phyloP scores from a whole-genome alignment of 2,888 invertebrate genomes.

The Drosophila putrida region DNA sequence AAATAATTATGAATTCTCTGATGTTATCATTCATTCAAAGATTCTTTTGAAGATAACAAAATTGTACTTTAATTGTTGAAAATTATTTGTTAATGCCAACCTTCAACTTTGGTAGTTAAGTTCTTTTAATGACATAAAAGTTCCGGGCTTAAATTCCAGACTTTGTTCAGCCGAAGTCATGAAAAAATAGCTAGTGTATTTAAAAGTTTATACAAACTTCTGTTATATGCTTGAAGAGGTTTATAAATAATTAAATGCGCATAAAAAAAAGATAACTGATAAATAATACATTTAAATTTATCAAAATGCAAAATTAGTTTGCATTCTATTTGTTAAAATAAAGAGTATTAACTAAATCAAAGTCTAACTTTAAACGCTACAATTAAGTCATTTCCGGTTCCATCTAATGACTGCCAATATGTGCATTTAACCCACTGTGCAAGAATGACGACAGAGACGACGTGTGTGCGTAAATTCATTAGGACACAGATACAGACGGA shows the following conservation, averaged over 20 bases:
- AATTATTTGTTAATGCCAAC: slow-evolving; percentile 5
- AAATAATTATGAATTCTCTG: neutral
- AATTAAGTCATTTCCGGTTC: no score
- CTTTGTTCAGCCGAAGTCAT: neutral
- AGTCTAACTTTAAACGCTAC: no score
- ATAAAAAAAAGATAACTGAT: neutral
- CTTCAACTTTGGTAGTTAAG: slow-evolving; percentile 3
- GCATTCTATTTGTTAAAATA: neutral
- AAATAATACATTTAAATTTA: neutral
- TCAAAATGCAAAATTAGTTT: no score
- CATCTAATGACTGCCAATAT: neutral
- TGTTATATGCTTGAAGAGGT: neutral
- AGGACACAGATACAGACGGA: slow-evolving; percentile 52
- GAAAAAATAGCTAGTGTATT: neutral
- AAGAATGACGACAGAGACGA: slow-evolving; percentile 49
- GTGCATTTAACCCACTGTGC: slow-evolving; percentile 29
- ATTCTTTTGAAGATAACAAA: neutral
- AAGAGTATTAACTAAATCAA: neutral
- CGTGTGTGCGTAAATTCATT: slow-evolving; percentile 77
- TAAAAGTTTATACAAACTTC: neutral
- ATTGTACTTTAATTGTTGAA: neutral
- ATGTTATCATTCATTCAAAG: neutral
- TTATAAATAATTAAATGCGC: neutral
- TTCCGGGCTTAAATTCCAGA: neutral
- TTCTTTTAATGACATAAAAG: neutral